phyloP scores from a whole-genome alignment of 2,797 vertebrate genomes.

The Harpagifer antarcticus region DNA sequence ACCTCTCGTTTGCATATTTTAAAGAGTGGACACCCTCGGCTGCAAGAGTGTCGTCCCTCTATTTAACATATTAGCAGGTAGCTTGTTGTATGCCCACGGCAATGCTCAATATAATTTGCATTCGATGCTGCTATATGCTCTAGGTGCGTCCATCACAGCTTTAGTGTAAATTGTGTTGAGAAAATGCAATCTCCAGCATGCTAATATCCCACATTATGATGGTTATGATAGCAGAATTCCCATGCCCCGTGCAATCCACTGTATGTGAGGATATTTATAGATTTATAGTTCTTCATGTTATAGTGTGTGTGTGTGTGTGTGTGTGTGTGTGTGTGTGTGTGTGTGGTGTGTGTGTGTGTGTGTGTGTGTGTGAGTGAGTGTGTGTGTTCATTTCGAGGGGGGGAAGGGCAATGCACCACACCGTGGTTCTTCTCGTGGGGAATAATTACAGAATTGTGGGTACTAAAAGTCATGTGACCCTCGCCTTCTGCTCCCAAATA shows the following conservation, averaged over 20 bases:
- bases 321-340: conserved; percentile 38
- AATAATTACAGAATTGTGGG: conserved; percentile 93
- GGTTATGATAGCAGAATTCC: conserved; percentile 77
- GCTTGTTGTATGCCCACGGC: conserved; percentile 39
- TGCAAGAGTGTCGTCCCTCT: conserved; percentile 39
- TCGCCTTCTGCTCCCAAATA: conserved; percentile 94
- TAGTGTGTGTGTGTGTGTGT: conserved; percentile 29
- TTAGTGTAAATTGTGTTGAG: conserved; percentile 50
- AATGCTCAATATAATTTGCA: conserved; percentile 66
- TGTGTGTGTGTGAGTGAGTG: conserved; percentile 29
- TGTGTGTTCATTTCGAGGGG: conserved; percentile 47
- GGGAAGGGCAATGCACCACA: conserved; percentile 62
- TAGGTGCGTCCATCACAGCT: conserved; percentile 26
- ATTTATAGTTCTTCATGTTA: conserved; percentile 70
- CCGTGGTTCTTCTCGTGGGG: conserved; percentile 70
- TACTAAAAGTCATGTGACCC: conserved; percentile 94
- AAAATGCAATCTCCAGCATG: conserved; percentile 55
- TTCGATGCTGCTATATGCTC: conserved; percentile 27
- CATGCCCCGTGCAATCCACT: conserved; percentile 59
- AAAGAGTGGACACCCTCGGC: conserved; percentile 34
- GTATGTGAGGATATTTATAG: conserved; percentile 72
- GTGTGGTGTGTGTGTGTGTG: conserved; percentile 23
- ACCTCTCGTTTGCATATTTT: conserved; percentile 68
- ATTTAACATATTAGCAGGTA: conserved; percentile 53
- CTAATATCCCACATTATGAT: conserved; percentile 62